Conservation (phyloP, 2,888 invertebrate genomes). For the Stegophylla sp. region DNA sequence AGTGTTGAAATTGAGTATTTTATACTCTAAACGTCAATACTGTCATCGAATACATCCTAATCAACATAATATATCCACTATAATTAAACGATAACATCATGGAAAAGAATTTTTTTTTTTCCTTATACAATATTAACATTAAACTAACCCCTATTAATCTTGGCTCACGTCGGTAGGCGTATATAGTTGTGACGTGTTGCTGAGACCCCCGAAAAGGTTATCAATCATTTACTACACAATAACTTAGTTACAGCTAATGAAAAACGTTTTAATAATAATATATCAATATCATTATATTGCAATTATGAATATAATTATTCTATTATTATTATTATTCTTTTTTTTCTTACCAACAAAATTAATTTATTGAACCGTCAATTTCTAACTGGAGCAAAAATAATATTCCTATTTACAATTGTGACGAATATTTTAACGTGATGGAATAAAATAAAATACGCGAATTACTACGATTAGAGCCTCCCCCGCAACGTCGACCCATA, state of each 20-base stretch:
- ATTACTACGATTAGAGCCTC: not conserved
- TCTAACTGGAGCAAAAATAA: not conserved
- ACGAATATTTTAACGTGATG: not conserved
- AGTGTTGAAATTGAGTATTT: no score
- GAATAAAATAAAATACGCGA: slow-evolving; percentile 10
- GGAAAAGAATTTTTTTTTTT: not conserved
- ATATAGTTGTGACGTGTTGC: not conserved
- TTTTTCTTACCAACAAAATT: no score
- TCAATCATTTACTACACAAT: not conserved
- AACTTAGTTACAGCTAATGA: no score
- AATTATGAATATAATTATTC: no score
- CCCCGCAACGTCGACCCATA: not conserved
- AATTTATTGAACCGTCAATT: no score
- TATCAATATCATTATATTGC: no score
- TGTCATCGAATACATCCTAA: no score
- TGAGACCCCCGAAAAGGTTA: not conserved
- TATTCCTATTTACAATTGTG: not conserved
- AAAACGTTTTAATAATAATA: no score
- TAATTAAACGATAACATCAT: no score
- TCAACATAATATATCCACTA: no score
- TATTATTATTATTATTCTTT: no score
- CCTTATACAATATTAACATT: not conserved
- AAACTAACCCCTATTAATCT: not conserved
- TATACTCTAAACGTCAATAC: no score
- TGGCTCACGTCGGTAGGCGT: not conserved